These are phyloP conservation scores for Vannuccia rotundouncinata DNA, from an alignment of 2,888 invertebrate species.

Conservation along the genomic window DNA sequence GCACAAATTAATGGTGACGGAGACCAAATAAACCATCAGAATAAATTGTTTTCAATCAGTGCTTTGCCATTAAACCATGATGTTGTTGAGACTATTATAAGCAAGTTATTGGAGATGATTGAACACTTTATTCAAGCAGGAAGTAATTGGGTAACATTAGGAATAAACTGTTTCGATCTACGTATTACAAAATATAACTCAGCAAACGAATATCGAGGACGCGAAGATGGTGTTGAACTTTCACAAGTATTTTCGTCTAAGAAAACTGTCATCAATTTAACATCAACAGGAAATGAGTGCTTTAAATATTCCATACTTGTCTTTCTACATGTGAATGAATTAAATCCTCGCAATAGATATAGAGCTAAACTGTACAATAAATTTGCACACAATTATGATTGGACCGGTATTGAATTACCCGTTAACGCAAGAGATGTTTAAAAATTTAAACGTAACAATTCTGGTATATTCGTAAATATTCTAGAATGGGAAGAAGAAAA, in stretches of 20 bases:
- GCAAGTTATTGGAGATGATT: not conserved
- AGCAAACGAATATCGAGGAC: not conserved
- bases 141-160: not conserved
- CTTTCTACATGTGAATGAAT: not conserved
- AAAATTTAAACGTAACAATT: not conserved
- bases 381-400: not conserved
- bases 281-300: not conserved
- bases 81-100: not conserved
- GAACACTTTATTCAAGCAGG: not conserved
- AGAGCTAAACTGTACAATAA: not conserved
- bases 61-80: not conserved
- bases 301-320: not conserved
- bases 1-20: not conserved
- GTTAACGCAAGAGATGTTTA: not conserved
- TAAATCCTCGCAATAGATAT: not conserved
- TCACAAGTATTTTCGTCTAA: not conserved
- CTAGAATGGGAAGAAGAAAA: not conserved
- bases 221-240: not conserved
- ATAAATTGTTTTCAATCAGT: not conserved
- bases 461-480: not conserved
- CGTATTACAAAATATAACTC: not conserved
- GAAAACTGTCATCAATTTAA: not conserved
- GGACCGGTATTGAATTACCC: not conserved
- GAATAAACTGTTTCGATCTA: not conserved
- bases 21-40: not conserved